phyloP scores from a whole-genome alignment of 2,113 vertebrate species.

The Mustela lutreola region DNA sequence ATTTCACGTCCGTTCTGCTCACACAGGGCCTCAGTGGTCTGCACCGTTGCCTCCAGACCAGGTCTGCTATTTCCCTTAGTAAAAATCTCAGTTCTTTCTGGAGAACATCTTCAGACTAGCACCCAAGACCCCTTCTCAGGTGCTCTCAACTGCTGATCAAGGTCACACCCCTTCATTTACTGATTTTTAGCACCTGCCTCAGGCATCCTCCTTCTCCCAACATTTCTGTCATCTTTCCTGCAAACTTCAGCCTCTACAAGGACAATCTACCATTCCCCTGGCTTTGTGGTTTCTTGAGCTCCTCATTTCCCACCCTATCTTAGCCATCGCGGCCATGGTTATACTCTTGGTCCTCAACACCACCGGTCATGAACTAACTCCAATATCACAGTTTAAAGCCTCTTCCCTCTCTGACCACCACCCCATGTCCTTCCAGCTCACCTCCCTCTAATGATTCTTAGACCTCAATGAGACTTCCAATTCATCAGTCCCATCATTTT shows the following conservation, averaged over 20 bases:
- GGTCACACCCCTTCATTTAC: not conserved
- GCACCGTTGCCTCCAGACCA: not conserved
- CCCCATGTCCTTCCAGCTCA: not conserved
- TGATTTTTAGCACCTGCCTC: not conserved
- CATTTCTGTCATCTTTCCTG: not conserved
- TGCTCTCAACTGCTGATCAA: not conserved
- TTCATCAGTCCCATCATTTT: not conserved
- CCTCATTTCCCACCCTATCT: not conserved
- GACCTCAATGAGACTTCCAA: not conserved
- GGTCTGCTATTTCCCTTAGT: not conserved
- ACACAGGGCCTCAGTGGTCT: not conserved
- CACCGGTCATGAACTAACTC: not conserved
- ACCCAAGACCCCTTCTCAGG: rapidly evolving
- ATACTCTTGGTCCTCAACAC: too few species aligned
- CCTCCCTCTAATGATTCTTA: not conserved
- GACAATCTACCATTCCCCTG: not conserved
- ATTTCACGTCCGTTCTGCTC: not conserved
- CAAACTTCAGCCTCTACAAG: not conserved
- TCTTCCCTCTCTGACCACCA: not conserved
- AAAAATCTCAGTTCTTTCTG: not conserved
- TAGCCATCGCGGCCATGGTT: not conserved
- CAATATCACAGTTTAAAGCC: not conserved
- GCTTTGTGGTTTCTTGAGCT: not conserved
- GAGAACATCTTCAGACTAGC: not conserved
- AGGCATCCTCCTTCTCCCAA: not conserved